Percentiles rank a stretch among this genome's conserved stretches.
Conservation (phyloP, 1,140 invertebrate species). For the Hyphantria cunea region DNA sequence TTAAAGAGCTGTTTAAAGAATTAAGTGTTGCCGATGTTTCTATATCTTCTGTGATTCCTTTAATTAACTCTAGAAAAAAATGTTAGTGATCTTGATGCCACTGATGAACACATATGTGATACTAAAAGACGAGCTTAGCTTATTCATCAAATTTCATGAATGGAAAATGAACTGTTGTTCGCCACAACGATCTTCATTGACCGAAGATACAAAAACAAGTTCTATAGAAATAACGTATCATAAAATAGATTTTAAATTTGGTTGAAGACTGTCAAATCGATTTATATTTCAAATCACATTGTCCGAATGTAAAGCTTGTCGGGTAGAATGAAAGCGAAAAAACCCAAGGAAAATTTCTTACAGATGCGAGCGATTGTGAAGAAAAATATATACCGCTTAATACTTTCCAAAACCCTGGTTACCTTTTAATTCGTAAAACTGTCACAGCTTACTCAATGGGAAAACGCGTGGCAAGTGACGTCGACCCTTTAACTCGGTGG, state of each 20-base stretch:
- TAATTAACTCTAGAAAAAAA: constrained; percentile 29
- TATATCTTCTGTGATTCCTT: constrained; percentile 38
- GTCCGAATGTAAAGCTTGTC: constrained; percentile 37
- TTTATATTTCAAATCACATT: constrained; percentile 17
- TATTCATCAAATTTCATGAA: constrained; percentile 37
- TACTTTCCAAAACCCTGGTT: constrained; percentile 6
- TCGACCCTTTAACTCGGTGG: constrained; percentile 13
- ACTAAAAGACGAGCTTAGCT: constrained; percentile 38
- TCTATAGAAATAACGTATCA: constrained; percentile 38
- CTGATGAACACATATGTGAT: constrained; percentile 35
- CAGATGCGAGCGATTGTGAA: constrained; percentile 5
- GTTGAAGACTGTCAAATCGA: constrained; percentile 33
- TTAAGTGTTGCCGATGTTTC: constrained; percentile 37
- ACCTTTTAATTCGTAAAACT: constrained; percentile 11
- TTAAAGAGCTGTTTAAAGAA: constrained; percentile 44
- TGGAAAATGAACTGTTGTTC: constrained; percentile 42
- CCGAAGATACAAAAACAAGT: constrained; percentile 38
- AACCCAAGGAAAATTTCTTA: neutral
- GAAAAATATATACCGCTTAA: constrained; percentile 5
- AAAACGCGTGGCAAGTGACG: constrained; percentile 14
- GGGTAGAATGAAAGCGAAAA: constrained; percentile 6
- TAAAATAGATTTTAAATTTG: constrained; percentile 41
- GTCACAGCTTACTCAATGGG: neutral
- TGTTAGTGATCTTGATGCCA: constrained; percentile 20
- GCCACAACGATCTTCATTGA: constrained; percentile 42